Evolutionary conservation across 2,888 invertebrate genomes (phyloP).

Genomic region (Silvanus unidentatus): DNA sequence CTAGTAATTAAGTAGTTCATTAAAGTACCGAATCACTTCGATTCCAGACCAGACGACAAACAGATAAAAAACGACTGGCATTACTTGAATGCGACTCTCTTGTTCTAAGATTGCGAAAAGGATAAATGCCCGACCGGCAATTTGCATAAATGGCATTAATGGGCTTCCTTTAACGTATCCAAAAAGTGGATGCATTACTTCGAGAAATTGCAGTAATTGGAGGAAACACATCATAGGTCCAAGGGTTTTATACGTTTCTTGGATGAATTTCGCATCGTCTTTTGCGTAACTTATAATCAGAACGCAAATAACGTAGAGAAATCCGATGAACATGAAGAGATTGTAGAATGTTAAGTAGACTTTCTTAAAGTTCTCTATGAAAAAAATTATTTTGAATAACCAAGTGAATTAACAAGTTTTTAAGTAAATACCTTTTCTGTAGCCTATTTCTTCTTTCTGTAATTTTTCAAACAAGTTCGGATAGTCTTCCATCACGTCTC

Average conservation of each 20-base stretch:
- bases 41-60: slow-evolving; percentile 76
- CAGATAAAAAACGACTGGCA: slow-evolving; percentile 83
- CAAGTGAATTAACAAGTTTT: background rate
- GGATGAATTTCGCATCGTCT: slow-evolving; percentile 66
- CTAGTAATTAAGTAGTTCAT: slow-evolving; percentile 7
- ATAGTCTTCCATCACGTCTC: slow-evolving; percentile 72
- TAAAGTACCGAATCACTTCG: slow-evolving; percentile 81
- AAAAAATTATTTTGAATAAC: background rate
- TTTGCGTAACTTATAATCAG: slow-evolving; percentile 69
- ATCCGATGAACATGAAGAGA: slow-evolving; percentile 83
- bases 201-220: slow-evolving; percentile 76
- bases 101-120: slow-evolving; percentile 77
- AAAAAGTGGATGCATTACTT: slow-evolving; percentile 83
- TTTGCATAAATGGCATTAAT: slow-evolving; percentile 70
- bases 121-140: slow-evolving; percentile 57
- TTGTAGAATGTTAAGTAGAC: slow-evolving; percentile 86
- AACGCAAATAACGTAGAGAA: slow-evolving; percentile 66
- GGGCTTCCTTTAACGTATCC: slow-evolving; percentile 79
- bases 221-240: slow-evolving; percentile 74
- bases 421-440: slow-evolving; percentile 58
- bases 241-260: slow-evolving; percentile 65
- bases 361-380: slow-evolving; percentile 68
- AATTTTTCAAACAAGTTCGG: slow-evolving; percentile 68
- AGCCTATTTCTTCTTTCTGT: slow-evolving; percentile 72
- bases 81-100: slow-evolving; percentile 80